Evolutionary conservation across 2,797 vertebrate species (phyloP).

Genomic region (Neopelma chrysocephalum): DNA sequence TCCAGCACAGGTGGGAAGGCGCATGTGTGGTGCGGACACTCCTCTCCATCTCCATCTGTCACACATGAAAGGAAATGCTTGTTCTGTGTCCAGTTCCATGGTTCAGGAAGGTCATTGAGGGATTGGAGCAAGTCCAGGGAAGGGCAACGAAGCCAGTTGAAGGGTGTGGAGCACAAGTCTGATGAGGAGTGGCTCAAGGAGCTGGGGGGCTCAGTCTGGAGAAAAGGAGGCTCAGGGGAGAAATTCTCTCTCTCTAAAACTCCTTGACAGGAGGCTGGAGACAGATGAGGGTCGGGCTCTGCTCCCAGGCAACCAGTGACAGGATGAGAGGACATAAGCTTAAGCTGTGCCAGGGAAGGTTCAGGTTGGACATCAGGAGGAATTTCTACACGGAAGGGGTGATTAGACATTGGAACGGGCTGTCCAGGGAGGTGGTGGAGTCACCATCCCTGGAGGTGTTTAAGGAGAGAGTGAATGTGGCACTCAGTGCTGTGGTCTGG

Average conservation of each 20-base stretch:
- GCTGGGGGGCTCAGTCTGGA: not conserved
- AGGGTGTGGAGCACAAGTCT: not conserved
- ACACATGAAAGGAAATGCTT: not conserved
- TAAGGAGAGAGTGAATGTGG: rapidly evolving
- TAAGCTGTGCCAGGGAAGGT: not conserved
- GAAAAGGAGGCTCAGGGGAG: not conserved
- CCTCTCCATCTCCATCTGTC: not conserved
- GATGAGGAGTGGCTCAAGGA: not conserved
- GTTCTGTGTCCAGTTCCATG: not conserved
- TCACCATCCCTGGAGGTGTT: not conserved
- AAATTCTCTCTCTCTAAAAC: not conserved
- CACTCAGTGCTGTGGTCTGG: not conserved
- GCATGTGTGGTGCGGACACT: rapidly evolving
- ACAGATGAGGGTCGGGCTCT: rapidly evolving
- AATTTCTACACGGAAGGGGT: not conserved
- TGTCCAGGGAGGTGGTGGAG: not conserved
- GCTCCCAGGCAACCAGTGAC: not conserved
- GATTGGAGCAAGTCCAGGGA: not conserved
- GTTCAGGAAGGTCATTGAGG: not conserved
- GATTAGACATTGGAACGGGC: not conserved
- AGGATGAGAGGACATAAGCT: not conserved
- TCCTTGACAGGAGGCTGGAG: not conserved
- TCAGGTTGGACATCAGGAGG: not conserved
- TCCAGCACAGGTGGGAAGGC: not conserved
- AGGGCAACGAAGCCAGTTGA: not conserved